A percentile compares a stretch with the other conserved stretches of the same genome.
Evolutionary conservation across 2,113 vertebrate species (phyloP).

Genomic region (Pyrgilauda ruficollis): DNA sequence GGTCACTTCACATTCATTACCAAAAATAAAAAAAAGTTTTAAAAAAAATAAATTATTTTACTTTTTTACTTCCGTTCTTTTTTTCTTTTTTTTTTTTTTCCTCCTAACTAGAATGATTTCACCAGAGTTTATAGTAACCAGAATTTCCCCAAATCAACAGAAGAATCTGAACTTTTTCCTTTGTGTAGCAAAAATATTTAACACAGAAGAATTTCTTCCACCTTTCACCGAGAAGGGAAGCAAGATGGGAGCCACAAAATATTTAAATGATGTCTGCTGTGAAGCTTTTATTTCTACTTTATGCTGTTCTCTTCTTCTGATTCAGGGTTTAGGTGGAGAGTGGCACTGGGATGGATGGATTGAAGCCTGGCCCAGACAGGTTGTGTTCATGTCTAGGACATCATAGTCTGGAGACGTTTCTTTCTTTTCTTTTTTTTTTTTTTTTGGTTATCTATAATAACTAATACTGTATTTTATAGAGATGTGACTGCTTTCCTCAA

Average conservation of each 20-base stretch:
- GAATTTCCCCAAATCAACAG: background rate
- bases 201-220: background rate
- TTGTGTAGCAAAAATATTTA: background rate
- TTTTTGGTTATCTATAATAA: background rate
- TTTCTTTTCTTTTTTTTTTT: background rate
- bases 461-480: background rate
- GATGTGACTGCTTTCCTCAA: background rate
- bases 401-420: background rate
- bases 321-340: background rate
- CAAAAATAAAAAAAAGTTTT: background rate
- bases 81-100: too few relatives aligned
- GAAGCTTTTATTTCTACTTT: background rate
- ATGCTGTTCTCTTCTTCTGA: background rate
- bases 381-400: background rate
- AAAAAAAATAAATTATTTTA: background rate
- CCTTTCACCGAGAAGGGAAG: background rate
- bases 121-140: background rate
- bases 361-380: background rate
- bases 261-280: background rate
- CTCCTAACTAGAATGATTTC: background rate
- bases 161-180: background rate
- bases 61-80: background rate
- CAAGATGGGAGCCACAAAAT: background rate
- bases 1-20: background rate
- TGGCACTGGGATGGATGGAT: background rate